These are phyloP conservation scores for Oriolus oriolus DNA, from an alignment of 2,113 vertebrate species.

Conservation along the genomic window DNA sequence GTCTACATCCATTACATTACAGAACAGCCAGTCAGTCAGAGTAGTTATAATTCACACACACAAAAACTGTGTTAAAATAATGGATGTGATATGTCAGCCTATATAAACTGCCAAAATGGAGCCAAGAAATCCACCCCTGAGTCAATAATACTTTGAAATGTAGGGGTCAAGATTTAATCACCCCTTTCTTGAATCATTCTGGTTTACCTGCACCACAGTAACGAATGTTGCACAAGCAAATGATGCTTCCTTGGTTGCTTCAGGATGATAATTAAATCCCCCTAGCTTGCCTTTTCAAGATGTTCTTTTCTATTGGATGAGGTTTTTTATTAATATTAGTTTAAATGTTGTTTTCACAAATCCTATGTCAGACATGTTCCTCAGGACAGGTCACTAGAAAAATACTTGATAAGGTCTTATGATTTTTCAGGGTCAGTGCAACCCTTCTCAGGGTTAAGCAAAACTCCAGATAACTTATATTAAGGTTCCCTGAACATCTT, in stretches of 20 bases:
- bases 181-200: neutral
- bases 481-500: neutral
- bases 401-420: neutral
- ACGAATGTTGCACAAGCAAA: neutral
- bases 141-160: neutral
- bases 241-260: neutral
- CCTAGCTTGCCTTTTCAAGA: neutral
- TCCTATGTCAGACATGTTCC: neutral
- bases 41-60: slow-evolving; percentile 50
- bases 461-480: neutral
- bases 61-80: slow-evolving; percentile 41
- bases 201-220: neutral
- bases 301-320: neutral
- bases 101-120: slow-evolving; percentile 29
- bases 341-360: neutral
- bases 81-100: slow-evolving; percentile 34
- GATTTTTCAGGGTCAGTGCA: neutral
- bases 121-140: neutral
- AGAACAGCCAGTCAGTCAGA: slow-evolving; percentile 45
- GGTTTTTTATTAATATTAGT: neutral
- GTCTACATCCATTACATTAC: slow-evolving; percentile 50
- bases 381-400: neutral
- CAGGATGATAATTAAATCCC: neutral
- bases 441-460: neutral
- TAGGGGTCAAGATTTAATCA: neutral